A percentile compares a stretch with the other conserved stretches of the same genome.
These are phyloP conservation scores for Calypte anna DNA, from an alignment of 2,113 vertebrate genomes.

Conservation along the genomic window DNA sequence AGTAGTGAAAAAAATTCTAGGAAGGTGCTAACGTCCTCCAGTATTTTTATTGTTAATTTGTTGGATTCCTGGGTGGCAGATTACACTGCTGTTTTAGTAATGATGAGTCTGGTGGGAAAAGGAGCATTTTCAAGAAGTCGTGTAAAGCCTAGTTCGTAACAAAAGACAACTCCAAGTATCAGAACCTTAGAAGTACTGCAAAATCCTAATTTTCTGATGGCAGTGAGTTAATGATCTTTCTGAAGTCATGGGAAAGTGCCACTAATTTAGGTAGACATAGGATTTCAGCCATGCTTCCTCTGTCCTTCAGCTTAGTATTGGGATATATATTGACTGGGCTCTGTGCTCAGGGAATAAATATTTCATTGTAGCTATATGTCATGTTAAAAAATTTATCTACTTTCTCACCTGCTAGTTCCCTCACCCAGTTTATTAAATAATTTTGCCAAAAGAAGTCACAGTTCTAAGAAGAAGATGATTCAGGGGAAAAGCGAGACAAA, in stretches of 20 bases:
- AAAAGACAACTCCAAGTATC: not conserved
- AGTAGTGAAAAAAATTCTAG: not conserved
- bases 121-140: not conserved
- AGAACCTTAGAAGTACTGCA: not conserved
- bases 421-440: constrained; percentile 7
- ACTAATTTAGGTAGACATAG: not conserved
- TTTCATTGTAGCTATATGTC: constrained; percentile 15
- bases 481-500: not conserved
- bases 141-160: not conserved
- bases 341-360: not conserved
- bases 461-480: not conserved
- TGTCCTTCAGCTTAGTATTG: not conserved
- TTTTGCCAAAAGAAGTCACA: constrained; percentile 14
- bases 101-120: not conserved
- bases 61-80: not conserved
- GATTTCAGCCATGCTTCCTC: not conserved
- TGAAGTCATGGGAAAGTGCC: not conserved
- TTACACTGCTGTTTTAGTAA: not conserved
- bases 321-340: not conserved
- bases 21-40: not conserved
- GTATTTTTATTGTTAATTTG: not conserved
- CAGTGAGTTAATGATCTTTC: not conserved
- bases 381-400: not conserved
- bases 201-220: not conserved
- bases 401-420: constrained; percentile 1